Evolutionary conservation across 1,140 invertebrate genomes (phyloP).

Genomic region (Pteromalus puparum): DNA sequence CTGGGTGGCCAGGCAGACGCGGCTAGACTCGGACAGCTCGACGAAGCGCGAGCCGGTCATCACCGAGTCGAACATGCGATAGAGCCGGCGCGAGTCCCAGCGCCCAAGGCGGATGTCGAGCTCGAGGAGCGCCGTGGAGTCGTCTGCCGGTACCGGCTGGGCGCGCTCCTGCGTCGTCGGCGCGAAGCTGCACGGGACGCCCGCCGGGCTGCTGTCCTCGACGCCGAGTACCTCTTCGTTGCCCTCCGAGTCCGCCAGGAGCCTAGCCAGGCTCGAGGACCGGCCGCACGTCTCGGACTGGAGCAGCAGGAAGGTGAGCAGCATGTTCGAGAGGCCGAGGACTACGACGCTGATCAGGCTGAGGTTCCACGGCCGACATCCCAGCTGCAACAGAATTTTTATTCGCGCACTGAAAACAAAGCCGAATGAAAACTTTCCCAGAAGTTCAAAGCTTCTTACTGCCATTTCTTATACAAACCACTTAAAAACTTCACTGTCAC

Average conservation of each 20-base stretch:
- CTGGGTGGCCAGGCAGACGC: constrained; percentile 89
- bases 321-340: constrained; percentile 81
- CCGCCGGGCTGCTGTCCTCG: constrained; percentile 1
- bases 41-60: constrained; percentile 80
- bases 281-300: constrained; percentile 66
- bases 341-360: constrained; percentile 79
- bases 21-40: constrained; percentile 76
- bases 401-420: no score
- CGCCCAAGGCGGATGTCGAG: constrained; percentile 81
- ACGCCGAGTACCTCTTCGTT: constrained; percentile 63
- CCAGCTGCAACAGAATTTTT: constrained; percentile 64
- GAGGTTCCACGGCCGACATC: constrained; percentile 83
- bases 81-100: constrained; percentile 83
- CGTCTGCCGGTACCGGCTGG: not conserved
- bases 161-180: not conserved
- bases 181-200: not conserved
- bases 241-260: not conserved
- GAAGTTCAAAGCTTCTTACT: not conserved
- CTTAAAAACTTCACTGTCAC: not conserved
- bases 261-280: not conserved
- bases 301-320: constrained; percentile 81
- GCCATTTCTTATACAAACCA: not conserved
- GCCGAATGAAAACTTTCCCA: not conserved
- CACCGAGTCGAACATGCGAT: constrained; percentile 84
- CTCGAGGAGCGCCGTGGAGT: constrained; percentile 57